These are phyloP conservation scores for Naso thynnoides DNA, from an alignment of 2,797 vertebrate species.

Conservation along the genomic window DNA sequence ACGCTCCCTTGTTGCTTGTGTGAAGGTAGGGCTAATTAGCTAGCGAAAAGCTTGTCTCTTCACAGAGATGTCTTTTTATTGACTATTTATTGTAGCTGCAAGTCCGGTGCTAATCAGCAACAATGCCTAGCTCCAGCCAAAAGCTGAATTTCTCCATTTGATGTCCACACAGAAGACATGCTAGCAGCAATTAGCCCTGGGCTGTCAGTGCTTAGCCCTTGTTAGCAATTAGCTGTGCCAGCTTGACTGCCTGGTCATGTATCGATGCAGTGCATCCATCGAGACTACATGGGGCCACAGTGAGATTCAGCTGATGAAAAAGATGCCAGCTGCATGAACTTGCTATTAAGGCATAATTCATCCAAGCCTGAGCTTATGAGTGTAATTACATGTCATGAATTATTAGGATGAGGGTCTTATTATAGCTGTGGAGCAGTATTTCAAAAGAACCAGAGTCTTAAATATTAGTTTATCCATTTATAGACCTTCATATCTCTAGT, in stretches of 20 bases:
- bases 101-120: slow-evolving; percentile 68
- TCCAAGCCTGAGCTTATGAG: slow-evolving; percentile 61
- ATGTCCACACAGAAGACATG: slow-evolving; percentile 72
- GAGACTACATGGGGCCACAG: slow-evolving; percentile 26
- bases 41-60: slow-evolving; percentile 62
- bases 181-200: slow-evolving; percentile 77
- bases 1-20: slow-evolving; percentile 61
- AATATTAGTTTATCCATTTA: slow-evolving; percentile 78
- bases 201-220: slow-evolving; percentile 73
- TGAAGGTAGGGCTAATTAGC: slow-evolving; percentile 72
- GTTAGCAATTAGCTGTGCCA: slow-evolving; percentile 71
- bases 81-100: slow-evolving; percentile 73
- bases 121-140: slow-evolving; percentile 54
- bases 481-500: slow-evolving; percentile 58
- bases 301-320: slow-evolving; percentile 55
- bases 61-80: slow-evolving; percentile 75
- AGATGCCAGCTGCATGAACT: slow-evolving; percentile 66
- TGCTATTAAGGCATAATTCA: slow-evolving; percentile 68
- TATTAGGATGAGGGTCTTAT: slow-evolving; percentile 71
- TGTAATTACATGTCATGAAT: slow-evolving; percentile 76
- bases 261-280: slow-evolving; percentile 44
- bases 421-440: slow-evolving; percentile 65
- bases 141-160: slow-evolving; percentile 72
- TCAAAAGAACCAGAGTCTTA: slow-evolving; percentile 68
- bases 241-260: slow-evolving; percentile 58